These are phyloP conservation scores for Choloepus didactylus DNA, from an alignment of 2,797 vertebrate species.

Conservation along the genomic window DNA sequence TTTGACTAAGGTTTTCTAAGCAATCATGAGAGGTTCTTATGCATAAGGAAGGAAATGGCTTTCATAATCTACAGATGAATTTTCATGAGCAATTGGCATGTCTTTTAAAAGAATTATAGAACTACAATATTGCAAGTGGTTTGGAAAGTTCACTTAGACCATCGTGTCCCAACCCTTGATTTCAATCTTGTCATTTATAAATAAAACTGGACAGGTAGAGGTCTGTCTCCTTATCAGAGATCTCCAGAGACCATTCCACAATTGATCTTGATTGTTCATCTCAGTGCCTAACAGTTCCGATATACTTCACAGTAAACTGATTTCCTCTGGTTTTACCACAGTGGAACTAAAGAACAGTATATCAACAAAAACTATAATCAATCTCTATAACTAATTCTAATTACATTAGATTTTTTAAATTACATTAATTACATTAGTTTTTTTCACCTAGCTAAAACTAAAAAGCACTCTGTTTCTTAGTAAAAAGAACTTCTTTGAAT, in stretches of 20 bases:
- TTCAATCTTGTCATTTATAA: conserved; percentile 7
- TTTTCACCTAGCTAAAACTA: neutral
- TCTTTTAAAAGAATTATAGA: conserved; percentile 24
- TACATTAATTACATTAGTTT: neutral
- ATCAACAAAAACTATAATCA: neutral
- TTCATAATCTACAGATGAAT: neutral
- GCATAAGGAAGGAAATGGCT: neutral
- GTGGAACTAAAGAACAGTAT: neutral
- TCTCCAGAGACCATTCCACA: neutral
- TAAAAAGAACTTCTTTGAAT: neutral
- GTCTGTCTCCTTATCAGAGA: neutral
- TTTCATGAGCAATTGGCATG: neutral
- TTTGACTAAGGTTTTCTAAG: conserved; percentile 14
- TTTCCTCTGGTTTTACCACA: neutral
- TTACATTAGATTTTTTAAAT: neutral
- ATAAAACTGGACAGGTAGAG: neutral
- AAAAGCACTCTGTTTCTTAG: neutral
- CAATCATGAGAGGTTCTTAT: neutral
- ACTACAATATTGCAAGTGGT: neutral
- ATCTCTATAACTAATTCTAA: neutral
- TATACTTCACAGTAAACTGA: neutral
- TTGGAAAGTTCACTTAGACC: neutral
- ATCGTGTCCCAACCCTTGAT: neutral
- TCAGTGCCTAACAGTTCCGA: neutral
- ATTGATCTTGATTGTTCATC: neutral